Evolutionary conservation across 2,888 invertebrate genomes (phyloP).

Genomic region (Chalcosyrphus nemorum): DNA sequence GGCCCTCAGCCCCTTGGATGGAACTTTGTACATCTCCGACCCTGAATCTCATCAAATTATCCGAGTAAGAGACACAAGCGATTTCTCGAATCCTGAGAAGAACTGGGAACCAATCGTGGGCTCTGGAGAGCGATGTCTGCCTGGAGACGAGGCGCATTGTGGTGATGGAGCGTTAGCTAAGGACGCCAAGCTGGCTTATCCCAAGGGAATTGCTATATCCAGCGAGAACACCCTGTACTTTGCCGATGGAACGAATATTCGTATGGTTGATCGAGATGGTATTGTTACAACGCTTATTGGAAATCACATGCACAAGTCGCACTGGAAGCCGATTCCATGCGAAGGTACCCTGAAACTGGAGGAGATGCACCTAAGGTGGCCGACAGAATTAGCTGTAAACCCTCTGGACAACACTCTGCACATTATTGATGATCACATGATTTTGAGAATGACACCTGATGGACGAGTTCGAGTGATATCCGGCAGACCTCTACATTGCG

Average conservation of each 20-base stretch:
- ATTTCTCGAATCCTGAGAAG: constrained; percentile 92
- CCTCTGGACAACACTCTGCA: constrained; percentile 97
- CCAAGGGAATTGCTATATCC: constrained; percentile 97
- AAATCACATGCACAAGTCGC: constrained; percentile 95
- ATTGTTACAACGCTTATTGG: constrained; percentile 96
- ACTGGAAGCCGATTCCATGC: constrained; percentile 96
- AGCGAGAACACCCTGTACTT: constrained; percentile 96
- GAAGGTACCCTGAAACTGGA: constrained; percentile 95
- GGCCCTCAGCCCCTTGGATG: constrained; percentile 96
- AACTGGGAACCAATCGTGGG: constrained; percentile 98
- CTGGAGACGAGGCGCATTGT: constrained; percentile 96
- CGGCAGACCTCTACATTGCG: constrained; percentile 96
- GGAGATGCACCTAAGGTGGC: constrained; percentile 97
- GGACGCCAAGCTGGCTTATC: constrained; percentile 96
- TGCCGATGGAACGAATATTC: constrained; percentile 96
- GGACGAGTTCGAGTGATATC: constrained; percentile 96
- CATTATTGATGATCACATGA: constrained; percentile 98
- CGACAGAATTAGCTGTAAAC: constrained; percentile 96
- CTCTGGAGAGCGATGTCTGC: constrained; percentile 95
- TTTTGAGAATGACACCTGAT: constrained; percentile 94
- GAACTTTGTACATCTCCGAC: constrained; percentile 96
- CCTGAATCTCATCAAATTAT: constrained; percentile 98
- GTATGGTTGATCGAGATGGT: constrained; percentile 96
- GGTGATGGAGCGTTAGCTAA: constrained; percentile 97
- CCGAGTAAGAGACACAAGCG: constrained; percentile 91